Base-by-base conservation (phyloP, 92 coral and sea anemone species). In the Muricea muricata region DNA sequence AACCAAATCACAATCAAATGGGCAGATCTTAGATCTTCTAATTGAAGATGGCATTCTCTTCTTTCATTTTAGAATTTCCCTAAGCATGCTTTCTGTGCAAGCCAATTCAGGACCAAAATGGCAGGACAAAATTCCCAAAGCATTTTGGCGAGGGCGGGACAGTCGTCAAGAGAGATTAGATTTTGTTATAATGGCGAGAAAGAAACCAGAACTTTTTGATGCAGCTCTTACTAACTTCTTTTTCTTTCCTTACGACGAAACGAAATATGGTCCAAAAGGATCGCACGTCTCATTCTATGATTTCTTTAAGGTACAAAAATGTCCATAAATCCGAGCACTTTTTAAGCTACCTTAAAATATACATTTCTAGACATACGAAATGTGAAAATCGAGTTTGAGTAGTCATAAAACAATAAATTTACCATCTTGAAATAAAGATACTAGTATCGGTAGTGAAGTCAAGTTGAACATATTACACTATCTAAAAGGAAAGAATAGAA, bases 141-240 rank as follows among this genome's bases (percentile, higher is more conserved):
- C 94, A 18, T 92, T 95, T 82, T 95, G 98, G 98, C 92, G 98
- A 31, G 98, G 98, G 0, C 90, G 98, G 3, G 98, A 95, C 87
- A 95, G 98, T 69, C 85, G 98, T 65, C 87, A 93, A 71, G 98
- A 95, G 58, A 83, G 98, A 81, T 89, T 95, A 0, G 79, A 93
- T 34, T 93, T 95, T 69, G 98, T 95, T 6, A 58, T 95, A 0
- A 90, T 89, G 92, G 98, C 96, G 10, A 84, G 93, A 42, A 95
- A 95, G 67, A 93, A 95, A 21, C 93, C 98, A 29, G 89, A 95
- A 74, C 93, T 95, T 12, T 95, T 79, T 74, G 98, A 95, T 26
- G 94, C 92, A 17, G 98, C 96, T 14, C 90, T 95, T 40, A 95
- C 98, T 28, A 95, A 95, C 92, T 95, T 95, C 89, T 95, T 95